Percentiles rank a stretch among this genome's conserved stretches.
These are phyloP conservation scores for Lampris incognitus DNA, from an alignment of 2,113 vertebrate species.

Conservation along the genomic window DNA sequence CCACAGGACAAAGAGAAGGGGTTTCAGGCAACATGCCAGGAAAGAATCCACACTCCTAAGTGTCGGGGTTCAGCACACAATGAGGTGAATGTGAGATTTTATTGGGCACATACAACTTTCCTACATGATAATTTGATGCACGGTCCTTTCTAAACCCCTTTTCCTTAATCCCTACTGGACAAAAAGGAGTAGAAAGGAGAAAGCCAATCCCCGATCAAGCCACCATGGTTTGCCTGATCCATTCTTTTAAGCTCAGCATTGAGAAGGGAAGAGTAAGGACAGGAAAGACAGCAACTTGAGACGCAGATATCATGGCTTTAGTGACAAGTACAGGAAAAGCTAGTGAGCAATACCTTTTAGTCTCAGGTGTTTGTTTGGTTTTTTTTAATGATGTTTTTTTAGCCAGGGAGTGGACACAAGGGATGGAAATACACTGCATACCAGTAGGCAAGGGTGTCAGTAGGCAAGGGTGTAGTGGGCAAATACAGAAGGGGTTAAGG, in stretches of 20 bases:
- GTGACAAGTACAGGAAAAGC: constrained; percentile 41
- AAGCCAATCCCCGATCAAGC: not conserved
- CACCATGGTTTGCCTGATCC: constrained; percentile 23
- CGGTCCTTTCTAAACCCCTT: constrained; percentile 42
- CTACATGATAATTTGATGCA: constrained; percentile 34
- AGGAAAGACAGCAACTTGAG: constrained; percentile 51
- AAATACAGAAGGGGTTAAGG: constrained; percentile 52
- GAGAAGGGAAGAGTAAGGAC: constrained; percentile 59
- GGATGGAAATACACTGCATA: constrained; percentile 58
- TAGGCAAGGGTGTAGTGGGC: constrained; percentile 61
- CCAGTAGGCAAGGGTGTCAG: constrained; percentile 59
- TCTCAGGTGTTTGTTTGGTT: not conserved
- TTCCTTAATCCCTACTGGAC: constrained; percentile 64
- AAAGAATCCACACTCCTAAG: constrained; percentile 70
- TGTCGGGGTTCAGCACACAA: constrained; percentile 62
- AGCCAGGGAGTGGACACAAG: constrained; percentile 46
- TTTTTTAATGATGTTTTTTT: not conserved
- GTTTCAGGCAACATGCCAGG: constrained; percentile 79
- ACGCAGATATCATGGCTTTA: constrained; percentile 49
- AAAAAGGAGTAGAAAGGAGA: constrained; percentile 18
- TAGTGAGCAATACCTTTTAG: constrained; percentile 48
- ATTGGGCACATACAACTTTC: constrained; percentile 3
- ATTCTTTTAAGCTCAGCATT: constrained; percentile 23
- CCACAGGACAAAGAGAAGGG: constrained; percentile 59
- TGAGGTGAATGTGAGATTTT: constrained; percentile 37